phyloP scores from a whole-genome alignment of 35 echinoderm and acorn worm species.

The Chiridota heheva region DNA sequence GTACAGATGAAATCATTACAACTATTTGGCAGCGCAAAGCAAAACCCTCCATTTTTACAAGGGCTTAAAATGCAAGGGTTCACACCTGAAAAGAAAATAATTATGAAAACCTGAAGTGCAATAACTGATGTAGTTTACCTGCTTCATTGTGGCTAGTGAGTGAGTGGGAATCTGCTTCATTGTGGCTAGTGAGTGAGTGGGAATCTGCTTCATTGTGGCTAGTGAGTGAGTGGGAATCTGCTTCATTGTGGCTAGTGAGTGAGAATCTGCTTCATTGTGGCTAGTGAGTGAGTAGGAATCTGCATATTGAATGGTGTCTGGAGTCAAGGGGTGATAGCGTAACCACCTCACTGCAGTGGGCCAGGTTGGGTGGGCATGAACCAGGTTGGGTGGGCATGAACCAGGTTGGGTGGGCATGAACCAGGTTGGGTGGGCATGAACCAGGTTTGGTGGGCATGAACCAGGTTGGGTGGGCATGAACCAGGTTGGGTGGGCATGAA shows the following conservation, averaged over 20 bases:
- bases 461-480: too few relatives aligned
- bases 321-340: too few relatives aligned
- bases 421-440: too few relatives aligned
- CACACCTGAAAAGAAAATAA: constrained; percentile 33
- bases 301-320: too few relatives aligned
- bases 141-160: neutral
- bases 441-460: too few relatives aligned
- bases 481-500: too few relatives aligned
- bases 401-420: too few relatives aligned
- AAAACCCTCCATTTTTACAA: constrained; percentile 69
- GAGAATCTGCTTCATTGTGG: neutral
- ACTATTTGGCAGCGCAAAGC: constrained; percentile 7
- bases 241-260: neutral
- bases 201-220: neutral
- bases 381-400: too few relatives aligned
- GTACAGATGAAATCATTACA: constrained; percentile 59
- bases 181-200: neutral
- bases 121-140: neutral
- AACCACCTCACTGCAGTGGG: too few relatives aligned
- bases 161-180: neutral
- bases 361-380: too few relatives aligned
- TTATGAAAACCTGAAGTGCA: neutral
- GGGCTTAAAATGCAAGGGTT: constrained; percentile 69
- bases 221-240: neutral
- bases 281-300: too few relatives aligned